A percentile compares a stretch with the other conserved stretches of the same genome.
These are phyloP conservation scores for Mythimna vitellina DNA, from an alignment of 2,888 invertebrate genomes.

Conservation along the genomic window DNA sequence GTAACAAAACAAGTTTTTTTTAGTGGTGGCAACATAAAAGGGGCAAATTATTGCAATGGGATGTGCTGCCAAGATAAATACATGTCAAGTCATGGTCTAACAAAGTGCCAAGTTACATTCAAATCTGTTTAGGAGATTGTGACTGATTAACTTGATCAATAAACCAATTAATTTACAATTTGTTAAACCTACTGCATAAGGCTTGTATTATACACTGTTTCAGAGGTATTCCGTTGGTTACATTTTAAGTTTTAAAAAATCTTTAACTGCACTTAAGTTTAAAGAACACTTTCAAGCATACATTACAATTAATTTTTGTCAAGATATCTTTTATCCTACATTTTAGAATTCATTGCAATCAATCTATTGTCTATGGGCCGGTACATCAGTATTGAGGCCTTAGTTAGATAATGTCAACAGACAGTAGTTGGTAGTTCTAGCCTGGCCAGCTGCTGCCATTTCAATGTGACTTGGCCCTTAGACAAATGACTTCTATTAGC, in stretches of 20 bases:
- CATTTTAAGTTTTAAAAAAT: no score
- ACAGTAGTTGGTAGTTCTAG: not conserved
- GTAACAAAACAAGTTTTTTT: not conserved
- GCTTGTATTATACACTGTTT: not conserved
- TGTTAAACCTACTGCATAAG: not conserved
- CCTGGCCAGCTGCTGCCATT: no score
- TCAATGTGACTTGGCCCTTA: no score
- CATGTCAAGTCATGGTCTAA: not conserved
- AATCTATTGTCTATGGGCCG: not conserved
- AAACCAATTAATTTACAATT: not conserved
- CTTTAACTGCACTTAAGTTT: not conserved
- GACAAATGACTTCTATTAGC: no score
- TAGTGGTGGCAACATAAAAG: not conserved
- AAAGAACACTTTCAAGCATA: not conserved
- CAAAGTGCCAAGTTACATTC: not conserved
- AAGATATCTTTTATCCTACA: constrained; percentile 36
- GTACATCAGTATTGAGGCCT: not conserved
- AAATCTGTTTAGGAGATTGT: not conserved
- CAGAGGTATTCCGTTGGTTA: constrained; percentile 23
- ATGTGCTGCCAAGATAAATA: not conserved
- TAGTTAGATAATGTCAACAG: not conserved
- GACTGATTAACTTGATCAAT: no score
- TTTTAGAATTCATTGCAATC: not conserved
- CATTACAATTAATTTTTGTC: not conserved
- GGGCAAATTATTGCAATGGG: not conserved